Evolutionary conservation across 2,797 vertebrate species (phyloP).

Genomic region (Tragelaphus oryx): DNA sequence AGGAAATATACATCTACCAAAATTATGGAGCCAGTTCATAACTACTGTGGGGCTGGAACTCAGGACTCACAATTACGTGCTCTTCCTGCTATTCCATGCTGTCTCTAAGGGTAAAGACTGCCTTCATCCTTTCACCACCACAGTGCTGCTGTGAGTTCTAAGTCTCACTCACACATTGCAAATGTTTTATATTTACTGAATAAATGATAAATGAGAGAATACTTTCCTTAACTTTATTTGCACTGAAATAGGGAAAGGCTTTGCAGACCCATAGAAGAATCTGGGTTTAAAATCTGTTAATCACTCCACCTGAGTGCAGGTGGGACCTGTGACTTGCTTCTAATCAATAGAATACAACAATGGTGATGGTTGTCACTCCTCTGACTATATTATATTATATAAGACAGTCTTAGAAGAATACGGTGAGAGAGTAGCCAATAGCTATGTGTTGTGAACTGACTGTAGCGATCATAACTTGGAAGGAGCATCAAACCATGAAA

Average conservation of each 20-base stretch:
- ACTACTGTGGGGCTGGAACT: neutral
- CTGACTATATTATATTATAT: accelerated
- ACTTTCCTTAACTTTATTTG: neutral
- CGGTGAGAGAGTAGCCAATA: neutral
- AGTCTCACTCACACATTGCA: neutral
- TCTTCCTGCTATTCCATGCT: neutral
- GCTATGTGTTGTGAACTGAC: neutral
- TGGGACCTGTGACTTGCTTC: neutral
- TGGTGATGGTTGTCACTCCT: neutral
- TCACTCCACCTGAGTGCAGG: neutral
- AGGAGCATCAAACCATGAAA: neutral
- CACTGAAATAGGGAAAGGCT: neutral
- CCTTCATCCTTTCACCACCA: neutral
- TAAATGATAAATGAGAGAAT: slow-evolving; percentile 6
- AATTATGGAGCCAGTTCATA: neutral
- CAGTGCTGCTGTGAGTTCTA: neutral
- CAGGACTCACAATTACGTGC: neutral
- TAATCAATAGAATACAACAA: neutral
- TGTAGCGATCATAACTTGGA: neutral
- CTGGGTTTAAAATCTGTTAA: neutral
- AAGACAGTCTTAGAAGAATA: neutral
- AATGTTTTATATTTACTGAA: neutral
- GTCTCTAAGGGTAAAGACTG: neutral
- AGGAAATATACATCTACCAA: neutral
- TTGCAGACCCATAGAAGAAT: neutral